These are phyloP conservation scores for Pachypsylla venusta DNA, from an alignment of 1,140 invertebrate species.

Conservation along the genomic window DNA sequence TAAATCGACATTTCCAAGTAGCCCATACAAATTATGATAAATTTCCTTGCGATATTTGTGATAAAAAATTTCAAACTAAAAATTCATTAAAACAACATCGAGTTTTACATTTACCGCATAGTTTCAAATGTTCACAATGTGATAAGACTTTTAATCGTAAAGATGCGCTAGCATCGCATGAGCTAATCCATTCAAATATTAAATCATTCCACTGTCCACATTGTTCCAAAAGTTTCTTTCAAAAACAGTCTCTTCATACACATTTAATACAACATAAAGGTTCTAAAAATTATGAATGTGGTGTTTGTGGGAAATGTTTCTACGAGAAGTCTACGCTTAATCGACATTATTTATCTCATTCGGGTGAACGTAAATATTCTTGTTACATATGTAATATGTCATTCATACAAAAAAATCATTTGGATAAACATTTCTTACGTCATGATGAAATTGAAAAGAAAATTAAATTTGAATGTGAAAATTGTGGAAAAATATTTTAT, in stretches of 20 bases:
- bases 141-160: constrained; percentile 30
- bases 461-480: neutral
- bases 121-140: constrained; percentile 17
- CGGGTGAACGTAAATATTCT: neutral
- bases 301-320: neutral
- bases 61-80: constrained; percentile 18
- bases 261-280: constrained; percentile 25
- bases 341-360: neutral
- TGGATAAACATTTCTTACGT: neutral
- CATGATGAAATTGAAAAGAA: constrained; percentile 4
- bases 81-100: constrained; percentile 16
- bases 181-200: constrained; percentile 40
- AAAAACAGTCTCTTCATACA: constrained; percentile 31
- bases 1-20: constrained; percentile 1
- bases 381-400: neutral
- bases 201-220: constrained; percentile 36
- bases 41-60: constrained; percentile 17
- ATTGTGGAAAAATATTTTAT: neutral
- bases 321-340: constrained; percentile 6
- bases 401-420: neutral
- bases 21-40: constrained; percentile 4
- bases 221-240: constrained; percentile 29
- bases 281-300: neutral
- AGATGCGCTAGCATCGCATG: constrained; percentile 49
- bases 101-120: neutral